Evolutionary conservation across 2,113 vertebrate species (phyloP).

Genomic region (Lota lota): DNA sequence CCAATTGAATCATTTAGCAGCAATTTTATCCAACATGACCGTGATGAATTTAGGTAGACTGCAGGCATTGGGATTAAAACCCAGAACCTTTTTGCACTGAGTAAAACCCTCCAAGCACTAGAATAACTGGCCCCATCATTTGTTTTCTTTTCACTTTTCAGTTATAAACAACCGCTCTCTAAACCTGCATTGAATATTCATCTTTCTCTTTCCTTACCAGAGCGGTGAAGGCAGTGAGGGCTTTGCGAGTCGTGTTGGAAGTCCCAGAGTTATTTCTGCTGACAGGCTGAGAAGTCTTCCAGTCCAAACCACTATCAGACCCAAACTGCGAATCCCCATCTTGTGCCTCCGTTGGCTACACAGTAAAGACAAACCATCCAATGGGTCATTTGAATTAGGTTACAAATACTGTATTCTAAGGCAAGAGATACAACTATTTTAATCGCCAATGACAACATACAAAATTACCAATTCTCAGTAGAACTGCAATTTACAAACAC

Average conservation of each 20-base stretch:
- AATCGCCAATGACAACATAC: too few relatives aligned
- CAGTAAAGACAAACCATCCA: too few relatives aligned
- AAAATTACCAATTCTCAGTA: too few relatives aligned
- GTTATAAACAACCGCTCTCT: neutral
- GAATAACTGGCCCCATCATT: too few relatives aligned
- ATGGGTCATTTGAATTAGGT: too few relatives aligned
- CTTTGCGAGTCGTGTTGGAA: constrained; percentile 64
- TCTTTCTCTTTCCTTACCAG: constrained; percentile 69
- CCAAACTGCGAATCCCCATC: constrained; percentile 43
- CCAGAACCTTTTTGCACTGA: too few relatives aligned
- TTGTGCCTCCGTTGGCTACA: too few relatives aligned
- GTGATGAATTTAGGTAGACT: neutral
- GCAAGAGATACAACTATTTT: too few relatives aligned
- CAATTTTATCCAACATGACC: neutral
- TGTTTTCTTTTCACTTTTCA: neutral
- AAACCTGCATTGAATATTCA: neutral
- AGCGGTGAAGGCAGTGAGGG: constrained; percentile 78
- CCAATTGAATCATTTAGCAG: neutral
- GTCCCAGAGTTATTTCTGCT: constrained; percentile 51
- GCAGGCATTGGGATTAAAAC: neutral
- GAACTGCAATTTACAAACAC: too few relatives aligned
- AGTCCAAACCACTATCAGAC: constrained; percentile 75
- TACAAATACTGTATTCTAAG: too few relatives aligned
- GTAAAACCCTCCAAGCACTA: neutral
- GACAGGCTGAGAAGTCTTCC: constrained; percentile 69